A percentile compares a stretch with the other conserved stretches of the same genome.
Conservation (phyloP, 37 sponge, comb jelly and placozoan species). For the Haliclona indistincta region DNA sequence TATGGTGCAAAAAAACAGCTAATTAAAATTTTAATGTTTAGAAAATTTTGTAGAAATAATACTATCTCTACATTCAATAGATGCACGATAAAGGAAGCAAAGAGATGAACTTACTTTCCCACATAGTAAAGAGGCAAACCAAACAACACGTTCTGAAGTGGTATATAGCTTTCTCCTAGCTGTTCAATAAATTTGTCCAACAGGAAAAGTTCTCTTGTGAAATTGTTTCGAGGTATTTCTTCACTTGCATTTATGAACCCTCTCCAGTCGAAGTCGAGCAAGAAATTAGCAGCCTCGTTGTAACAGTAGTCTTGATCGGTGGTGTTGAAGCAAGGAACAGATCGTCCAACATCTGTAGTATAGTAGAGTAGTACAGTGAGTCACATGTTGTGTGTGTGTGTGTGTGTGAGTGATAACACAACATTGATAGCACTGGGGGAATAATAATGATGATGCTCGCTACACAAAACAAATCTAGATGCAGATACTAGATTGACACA, state of each 20-base stretch:
- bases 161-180: neutral
- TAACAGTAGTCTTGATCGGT: constrained; percentile 10
- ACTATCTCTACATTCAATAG: no score
- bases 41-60: no score
- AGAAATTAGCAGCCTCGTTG: constrained; percentile 24
- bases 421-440: no score
- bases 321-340: neutral
- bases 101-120: constrained; percentile 39
- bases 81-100: neutral
- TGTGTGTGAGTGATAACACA: neutral
- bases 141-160: constrained; percentile 44
- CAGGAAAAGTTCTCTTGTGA: neutral
- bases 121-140: constrained; percentile 59
- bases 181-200: neutral
- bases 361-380: no score
- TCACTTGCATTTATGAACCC: neutral
- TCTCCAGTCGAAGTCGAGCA: neutral
- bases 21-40: no score
- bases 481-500: no score
- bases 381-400: neutral
- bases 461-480: no score
- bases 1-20: no score
- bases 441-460: no score
- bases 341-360: no score
- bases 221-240: neutral